These are phyloP conservation scores for Periophthalmus magnuspinnatus DNA, from an alignment of 2,797 vertebrate genomes.

Conservation along the genomic window DNA sequence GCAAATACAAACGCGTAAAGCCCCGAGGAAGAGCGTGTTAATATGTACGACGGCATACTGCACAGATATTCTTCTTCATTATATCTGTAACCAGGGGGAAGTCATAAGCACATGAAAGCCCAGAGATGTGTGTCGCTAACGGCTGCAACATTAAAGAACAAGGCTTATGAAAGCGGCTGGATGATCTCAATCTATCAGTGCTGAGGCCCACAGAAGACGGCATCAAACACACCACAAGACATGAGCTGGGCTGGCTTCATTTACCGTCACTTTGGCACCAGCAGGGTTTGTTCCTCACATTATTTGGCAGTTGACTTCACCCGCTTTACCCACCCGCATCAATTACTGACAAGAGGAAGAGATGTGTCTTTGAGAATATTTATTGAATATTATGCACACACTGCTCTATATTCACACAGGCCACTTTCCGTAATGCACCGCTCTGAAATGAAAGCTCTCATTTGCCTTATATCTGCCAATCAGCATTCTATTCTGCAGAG, in stretches of 20 bases:
- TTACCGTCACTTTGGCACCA: constrained; percentile 29
- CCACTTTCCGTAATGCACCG: not conserved
- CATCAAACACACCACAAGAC: constrained; percentile 43
- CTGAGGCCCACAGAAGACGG: constrained; percentile 31
- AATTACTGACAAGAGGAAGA: constrained; percentile 29
- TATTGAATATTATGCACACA: constrained; percentile 16
- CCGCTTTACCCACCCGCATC: not conserved
- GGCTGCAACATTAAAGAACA: constrained; percentile 49
- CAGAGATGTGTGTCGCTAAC: constrained; percentile 6
- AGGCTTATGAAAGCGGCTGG: constrained; percentile 30
- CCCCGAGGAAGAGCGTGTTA: constrained; percentile 44
- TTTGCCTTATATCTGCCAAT: constrained; percentile 16
- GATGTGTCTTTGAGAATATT: constrained; percentile 23
- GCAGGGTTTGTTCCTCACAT: constrained; percentile 21
- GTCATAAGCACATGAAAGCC: constrained; percentile 44
- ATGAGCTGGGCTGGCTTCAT: constrained; percentile 39
- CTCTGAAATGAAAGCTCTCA: constrained; percentile 5
- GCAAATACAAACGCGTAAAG: constrained; percentile 54
- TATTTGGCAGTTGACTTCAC: not conserved
- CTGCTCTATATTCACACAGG: constrained; percentile 13
- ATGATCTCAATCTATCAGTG: constrained; percentile 60
- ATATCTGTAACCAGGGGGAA: constrained; percentile 54
- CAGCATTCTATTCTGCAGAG: constrained; percentile 7
- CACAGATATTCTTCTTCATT: constrained; percentile 55
- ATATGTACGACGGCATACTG: constrained; percentile 47